Conservation (phyloP, 2,113 vertebrate genomes). For the Sapajus apella region DNA sequence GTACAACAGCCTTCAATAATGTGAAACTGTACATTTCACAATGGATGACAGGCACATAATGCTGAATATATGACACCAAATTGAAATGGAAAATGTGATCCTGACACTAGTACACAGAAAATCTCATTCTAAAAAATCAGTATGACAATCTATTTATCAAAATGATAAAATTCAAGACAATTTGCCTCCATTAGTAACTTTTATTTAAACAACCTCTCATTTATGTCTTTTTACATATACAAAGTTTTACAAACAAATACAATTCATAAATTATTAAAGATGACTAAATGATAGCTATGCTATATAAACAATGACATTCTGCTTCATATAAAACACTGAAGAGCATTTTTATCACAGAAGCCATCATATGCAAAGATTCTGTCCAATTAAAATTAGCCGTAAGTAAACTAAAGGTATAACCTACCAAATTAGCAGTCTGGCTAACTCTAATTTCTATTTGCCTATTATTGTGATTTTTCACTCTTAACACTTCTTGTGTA, state of each 20-base stretch:
- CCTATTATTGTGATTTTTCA: not conserved
- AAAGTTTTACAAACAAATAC: constrained; percentile 49
- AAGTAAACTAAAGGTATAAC: not conserved
- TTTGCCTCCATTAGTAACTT: constrained; percentile 61
- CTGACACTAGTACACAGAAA: constrained; percentile 63
- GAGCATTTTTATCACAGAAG: not conserved
- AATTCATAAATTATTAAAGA: constrained; percentile 51
- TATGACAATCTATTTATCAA: constrained; percentile 64
- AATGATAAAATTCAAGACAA: constrained; percentile 66
- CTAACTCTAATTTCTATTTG: constrained; percentile 10
- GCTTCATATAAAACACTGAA: not conserved
- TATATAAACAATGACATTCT: not conserved
- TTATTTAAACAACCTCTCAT: constrained; percentile 54
- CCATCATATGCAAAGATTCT: not conserved
- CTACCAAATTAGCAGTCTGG: not conserved
- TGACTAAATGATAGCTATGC: not conserved
- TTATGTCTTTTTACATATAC: constrained; percentile 37
- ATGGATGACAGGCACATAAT: constrained; percentile 54
- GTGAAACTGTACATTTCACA: constrained; percentile 49
- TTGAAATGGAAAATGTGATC: constrained; percentile 72
- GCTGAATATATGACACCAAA: constrained; percentile 52
- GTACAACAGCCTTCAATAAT: constrained; percentile 33
- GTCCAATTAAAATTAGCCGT: not conserved
- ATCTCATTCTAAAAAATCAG: constrained; percentile 60
- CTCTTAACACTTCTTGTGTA: not conserved